Percentiles rank a stretch among this genome's conserved stretches.
phyloP scores from a whole-genome alignment of 2,113 vertebrate species.

The Melanocharis versteri region DNA sequence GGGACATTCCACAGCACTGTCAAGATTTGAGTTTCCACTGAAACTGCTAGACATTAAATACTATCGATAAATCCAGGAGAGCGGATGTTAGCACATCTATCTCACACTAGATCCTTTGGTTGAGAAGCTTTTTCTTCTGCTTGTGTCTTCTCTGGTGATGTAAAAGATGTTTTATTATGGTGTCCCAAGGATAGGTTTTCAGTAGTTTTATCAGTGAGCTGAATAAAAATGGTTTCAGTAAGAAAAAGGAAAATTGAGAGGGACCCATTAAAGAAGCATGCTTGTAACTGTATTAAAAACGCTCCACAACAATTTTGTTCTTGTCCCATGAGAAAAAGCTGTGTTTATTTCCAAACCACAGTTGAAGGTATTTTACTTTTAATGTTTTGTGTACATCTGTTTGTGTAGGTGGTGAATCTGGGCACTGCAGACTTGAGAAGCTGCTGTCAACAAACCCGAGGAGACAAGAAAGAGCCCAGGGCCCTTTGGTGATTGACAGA shows the following conservation, averaged over 20 bases:
- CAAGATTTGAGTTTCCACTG: not conserved
- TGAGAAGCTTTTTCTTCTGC: not conserved
- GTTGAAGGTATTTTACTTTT: not conserved
- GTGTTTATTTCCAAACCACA: not conserved
- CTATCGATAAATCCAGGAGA: not conserved
- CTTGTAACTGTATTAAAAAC: not conserved
- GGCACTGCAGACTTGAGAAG: not conserved
- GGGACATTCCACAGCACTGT: not conserved
- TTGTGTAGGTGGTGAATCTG: not conserved
- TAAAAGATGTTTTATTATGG: not conserved
- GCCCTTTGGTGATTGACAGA: constrained; percentile 24
- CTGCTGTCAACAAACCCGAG: constrained; percentile 27
- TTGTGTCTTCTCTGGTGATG: not conserved
- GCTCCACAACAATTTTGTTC: not conserved
- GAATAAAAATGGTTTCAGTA: not conserved
- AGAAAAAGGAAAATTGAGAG: not conserved
- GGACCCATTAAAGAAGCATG: not conserved
- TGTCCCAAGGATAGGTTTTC: not conserved
- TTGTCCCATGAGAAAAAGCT: not conserved
- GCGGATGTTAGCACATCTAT: not conserved
- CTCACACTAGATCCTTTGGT: not conserved
- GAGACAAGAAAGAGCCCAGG: constrained; percentile 49
- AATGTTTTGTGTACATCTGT: not conserved
- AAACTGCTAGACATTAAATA: not conserved
- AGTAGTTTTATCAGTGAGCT: not conserved